Evolutionary conservation across 2,888 invertebrate species (phyloP).

Genomic region (Drosophila borborema): DNA sequence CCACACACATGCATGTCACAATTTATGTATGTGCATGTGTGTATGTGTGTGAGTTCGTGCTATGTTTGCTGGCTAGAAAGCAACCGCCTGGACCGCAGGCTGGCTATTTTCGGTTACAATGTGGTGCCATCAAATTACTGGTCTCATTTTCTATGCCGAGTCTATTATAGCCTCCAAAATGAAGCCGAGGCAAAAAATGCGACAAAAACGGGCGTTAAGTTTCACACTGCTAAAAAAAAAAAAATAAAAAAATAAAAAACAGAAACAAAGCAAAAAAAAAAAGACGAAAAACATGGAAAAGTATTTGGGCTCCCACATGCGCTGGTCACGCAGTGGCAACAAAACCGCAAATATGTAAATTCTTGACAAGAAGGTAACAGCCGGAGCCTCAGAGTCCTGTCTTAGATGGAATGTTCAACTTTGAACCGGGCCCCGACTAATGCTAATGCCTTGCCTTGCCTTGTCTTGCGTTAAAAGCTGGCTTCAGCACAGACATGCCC

Average conservation of each 20-base stretch:
- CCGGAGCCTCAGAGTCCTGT: conserved; percentile 20
- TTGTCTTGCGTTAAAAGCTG: background rate
- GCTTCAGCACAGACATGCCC: conserved; percentile 32
- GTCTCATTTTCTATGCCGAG: conserved; percentile 77
- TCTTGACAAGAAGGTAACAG: conserved; percentile 66
- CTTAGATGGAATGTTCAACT: conserved; percentile 65
- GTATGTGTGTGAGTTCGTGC: background rate
- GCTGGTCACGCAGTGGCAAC: conserved; percentile 63
- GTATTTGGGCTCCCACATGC: conserved; percentile 56
- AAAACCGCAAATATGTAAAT: conserved; percentile 76
- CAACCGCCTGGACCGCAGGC: conserved; percentile 55
- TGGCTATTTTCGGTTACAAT: conserved; percentile 70
- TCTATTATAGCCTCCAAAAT: conserved; percentile 69
- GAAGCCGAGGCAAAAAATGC: conserved; percentile 68
- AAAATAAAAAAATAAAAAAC: background rate
- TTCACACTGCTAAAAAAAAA: conserved; percentile 61
- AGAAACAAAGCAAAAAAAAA: background rate
- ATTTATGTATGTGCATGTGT: background rate
- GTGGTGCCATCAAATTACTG: conserved; percentile 76
- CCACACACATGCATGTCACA: conserved; percentile 17
- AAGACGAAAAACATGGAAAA: conserved; percentile 16
- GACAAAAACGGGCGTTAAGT: conserved; percentile 75
- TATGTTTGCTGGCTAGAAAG: background rate
- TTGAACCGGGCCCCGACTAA: conserved; percentile 59
- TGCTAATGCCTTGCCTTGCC: conserved; percentile 56